Base-by-base conservation (phyloP, 2,113 vertebrate genomes). In the Philantomba maxwellii region DNA sequence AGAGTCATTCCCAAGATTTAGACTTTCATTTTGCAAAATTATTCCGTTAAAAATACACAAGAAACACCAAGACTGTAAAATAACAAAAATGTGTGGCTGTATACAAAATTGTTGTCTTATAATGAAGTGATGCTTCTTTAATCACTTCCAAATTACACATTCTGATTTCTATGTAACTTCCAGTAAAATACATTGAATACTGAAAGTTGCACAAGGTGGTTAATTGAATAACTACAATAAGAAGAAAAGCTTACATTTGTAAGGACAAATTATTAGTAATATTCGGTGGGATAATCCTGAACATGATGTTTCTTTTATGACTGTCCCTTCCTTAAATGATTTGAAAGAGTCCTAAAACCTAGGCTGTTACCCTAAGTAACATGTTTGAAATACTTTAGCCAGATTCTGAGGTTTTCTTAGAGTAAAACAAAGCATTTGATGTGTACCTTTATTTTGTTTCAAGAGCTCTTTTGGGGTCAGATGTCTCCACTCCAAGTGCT, bases 1-100 rank as follows among this genome's bases (percentile, higher is more conserved):
- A 94, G 87, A 89, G n/a, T 90, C 49, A 87, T 10, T 89, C 30
- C 17, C 26, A 95, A 94, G 73, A 87, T 86, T 95, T 95, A 91
- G 73, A 25, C 11, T 96, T 97, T 58, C 30, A 53, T 80, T 96
- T 96, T 75, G 51, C 73, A 94, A 96, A 66, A 88, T 81, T 10
- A 45, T 87, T 93, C 47, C 21, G 5, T 95, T 82, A 88, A 94
- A 96, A 91, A 78, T 88, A 70, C 4, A 62, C 43, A 78, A 33
- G 39, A 75, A 87, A 49, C 39, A 30, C 36, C n/a, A 96, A 93
- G 33, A 81, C 19, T 58, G 12, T 57, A 43, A 33, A 93, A 83
- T 66, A 86, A 55, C 53, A 80, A 82, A 75, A 75, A 77, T 51
- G 16, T 91, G 26, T 51, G 23, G 11, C 33, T 81, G 9, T 36